These are phyloP conservation scores for Drosophila tani DNA, from an alignment of 1,140 invertebrate genomes.

Conservation along the genomic window DNA sequence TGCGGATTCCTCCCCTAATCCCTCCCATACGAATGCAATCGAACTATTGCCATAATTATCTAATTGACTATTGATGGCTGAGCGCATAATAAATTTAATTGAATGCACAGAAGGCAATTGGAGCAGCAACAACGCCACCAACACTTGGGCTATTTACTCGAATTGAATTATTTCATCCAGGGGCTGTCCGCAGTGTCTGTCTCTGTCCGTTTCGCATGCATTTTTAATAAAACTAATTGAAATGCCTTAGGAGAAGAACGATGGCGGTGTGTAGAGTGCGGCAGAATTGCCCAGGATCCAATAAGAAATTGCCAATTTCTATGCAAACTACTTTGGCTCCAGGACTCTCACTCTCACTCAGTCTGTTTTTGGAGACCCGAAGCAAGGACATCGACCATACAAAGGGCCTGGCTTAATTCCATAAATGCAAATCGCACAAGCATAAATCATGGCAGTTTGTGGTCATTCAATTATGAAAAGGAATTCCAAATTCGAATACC, in stretches of 20 bases:
- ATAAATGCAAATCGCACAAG: conserved; percentile 51
- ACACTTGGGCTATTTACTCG: conserved; percentile 48
- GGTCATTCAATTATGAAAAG: conserved; percentile 60
- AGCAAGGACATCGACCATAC: conserved; percentile 17
- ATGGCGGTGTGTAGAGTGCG: background rate
- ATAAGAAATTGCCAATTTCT: conserved; percentile 56
- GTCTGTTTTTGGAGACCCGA: conserved; percentile 11
- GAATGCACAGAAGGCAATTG: conserved; percentile 49
- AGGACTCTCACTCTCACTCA: conserved; percentile 24
- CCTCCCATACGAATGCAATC: conserved; percentile 8
- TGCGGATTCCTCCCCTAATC: conserved; percentile 20
- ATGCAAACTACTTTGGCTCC: conserved; percentile 55
- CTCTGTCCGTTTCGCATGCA: conserved; percentile 41
- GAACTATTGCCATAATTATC: conserved; percentile 69
- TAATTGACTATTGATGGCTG: conserved; percentile 75
- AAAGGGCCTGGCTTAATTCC: conserved; percentile 28
- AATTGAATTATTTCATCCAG: conserved; percentile 57
- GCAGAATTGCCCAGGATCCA: background rate
- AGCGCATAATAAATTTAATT: conserved; percentile 69
- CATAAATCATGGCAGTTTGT: conserved; percentile 57
- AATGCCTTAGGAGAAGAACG: conserved; percentile 35
- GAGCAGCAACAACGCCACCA: conserved; percentile 29
- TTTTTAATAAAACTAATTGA: conserved; percentile 82
- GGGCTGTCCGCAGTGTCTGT: conserved; percentile 10
- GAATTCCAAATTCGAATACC: conserved; percentile 45